Evolutionary conservation across 2,888 invertebrate species (phyloP), one percentile per base, ranked within the genome.

Genomic region (Autographa pulchrina): DNA sequence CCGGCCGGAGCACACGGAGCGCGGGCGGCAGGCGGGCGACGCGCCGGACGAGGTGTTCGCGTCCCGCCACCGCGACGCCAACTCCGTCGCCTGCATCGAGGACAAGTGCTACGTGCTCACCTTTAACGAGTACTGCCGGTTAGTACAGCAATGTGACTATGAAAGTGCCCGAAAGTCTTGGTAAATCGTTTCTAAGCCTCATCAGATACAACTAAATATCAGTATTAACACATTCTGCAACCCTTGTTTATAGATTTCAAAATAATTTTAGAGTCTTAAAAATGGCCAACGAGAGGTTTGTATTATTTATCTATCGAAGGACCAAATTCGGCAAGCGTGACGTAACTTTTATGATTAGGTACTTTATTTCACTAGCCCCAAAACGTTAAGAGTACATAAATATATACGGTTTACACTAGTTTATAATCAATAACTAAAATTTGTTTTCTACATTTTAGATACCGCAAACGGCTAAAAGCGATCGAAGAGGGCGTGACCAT

Each of bases 101-200:
- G 99, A 99, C 96, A 99, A 98, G 94, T 99, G 99, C 95, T 99
- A 98, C 93, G 99, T 99, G 77, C 97, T 99, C 86, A 99, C 99
- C 54, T 99, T 98, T 92, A 98, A 98, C 94, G 99, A 99, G 96
- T 99, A 99, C 91, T 99, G 99, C 97, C 97, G 99, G 99, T 99
- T n/a, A 74, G 74, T 81, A 52, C n/a, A n/a, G n/a, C n/a, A n/a
- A n/a, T n/a, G n/a, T n/a, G n/a, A n/a, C n/a, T n/a, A n/a, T n/a
- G n/a, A n/a, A n/a, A n/a, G n/a, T n/a, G n/a, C n/a, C n/a, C n/a
- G n/a, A n/a, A n/a, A n/a, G n/a, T n/a, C n/a, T n/a, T n/a, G n/a
- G n/a, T n/a, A n/a, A n/a, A n/a, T n/a, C n/a, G n/a, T n/a, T n/a
- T n/a, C n/a, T n/a, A n/a, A n/a, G n/a, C n/a, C n/a, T n/a, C n/a